phyloP scores from a whole-genome alignment of 2,888 invertebrate genomes.

The Netelia melanura region DNA sequence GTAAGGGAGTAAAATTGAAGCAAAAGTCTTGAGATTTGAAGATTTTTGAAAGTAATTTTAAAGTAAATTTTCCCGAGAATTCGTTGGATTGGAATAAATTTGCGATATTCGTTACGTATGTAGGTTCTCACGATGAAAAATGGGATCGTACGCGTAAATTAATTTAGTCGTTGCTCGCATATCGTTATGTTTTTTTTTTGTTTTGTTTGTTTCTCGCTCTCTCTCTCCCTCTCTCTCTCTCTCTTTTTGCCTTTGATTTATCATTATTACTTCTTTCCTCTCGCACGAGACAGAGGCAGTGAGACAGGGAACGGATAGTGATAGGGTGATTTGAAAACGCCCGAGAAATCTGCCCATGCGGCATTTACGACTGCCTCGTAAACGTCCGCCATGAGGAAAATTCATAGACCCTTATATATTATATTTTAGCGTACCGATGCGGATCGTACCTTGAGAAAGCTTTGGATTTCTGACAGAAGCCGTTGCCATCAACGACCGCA shows the following conservation, averaged over 20 bases:
- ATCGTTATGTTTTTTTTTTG: neutral
- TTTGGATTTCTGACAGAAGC: constrained; percentile 44
- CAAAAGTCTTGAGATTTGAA: too few species aligned
- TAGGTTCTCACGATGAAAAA: too few species aligned
- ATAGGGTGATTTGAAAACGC: constrained; percentile 34
- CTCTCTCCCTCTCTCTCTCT: neutral
- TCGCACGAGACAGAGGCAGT: neutral
- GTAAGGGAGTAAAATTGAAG: too few species aligned
- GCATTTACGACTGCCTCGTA: constrained; percentile 81
- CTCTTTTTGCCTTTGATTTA: neutral
- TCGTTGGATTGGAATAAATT: too few species aligned
- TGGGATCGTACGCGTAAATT: too few species aligned
- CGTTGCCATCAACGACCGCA: constrained; percentile 37
- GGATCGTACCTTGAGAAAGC: constrained; percentile 16
- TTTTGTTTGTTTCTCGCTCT: constrained; percentile 22
- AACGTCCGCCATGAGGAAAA: constrained; percentile 77
- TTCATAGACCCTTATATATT: constrained; percentile 78
- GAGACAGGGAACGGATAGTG: constrained; percentile 11
- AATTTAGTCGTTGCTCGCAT: neutral
- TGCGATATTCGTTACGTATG: too few species aligned
- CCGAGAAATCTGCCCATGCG: constrained; percentile 56
- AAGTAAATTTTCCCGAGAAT: too few species aligned
- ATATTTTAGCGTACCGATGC: constrained; percentile 50
- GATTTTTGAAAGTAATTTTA: too few species aligned
- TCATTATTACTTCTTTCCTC: constrained; percentile 11